Evolutionary conservation across 2,113 vertebrate species (phyloP).

Genomic region (Cyanoderma ruficeps): DNA sequence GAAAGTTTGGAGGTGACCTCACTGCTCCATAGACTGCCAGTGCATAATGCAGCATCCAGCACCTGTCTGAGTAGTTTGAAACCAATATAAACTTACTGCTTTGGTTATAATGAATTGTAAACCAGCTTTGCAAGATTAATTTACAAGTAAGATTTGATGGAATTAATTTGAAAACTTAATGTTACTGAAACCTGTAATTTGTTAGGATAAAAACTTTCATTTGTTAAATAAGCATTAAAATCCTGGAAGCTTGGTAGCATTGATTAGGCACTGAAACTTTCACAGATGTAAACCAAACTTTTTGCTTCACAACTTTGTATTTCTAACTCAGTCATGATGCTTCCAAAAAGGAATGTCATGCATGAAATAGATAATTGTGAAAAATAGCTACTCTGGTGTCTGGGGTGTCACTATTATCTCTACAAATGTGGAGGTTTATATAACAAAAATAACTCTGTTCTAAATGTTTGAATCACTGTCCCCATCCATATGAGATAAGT

Average conservation of each 20-base stretch:
- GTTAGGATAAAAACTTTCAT: neutral
- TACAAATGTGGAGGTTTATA: neutral
- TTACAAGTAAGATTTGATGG: conserved; percentile 3
- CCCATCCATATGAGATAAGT: too few species aligned
- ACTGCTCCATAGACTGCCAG: neutral
- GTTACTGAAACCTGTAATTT: conserved; percentile 1
- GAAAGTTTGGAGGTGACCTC: neutral
- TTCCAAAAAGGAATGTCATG: neutral
- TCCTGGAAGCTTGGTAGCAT: neutral
- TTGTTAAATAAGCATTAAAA: conserved; percentile 15
- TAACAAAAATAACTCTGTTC: neutral
- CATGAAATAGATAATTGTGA: neutral
- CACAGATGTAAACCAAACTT: neutral
- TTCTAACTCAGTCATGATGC: neutral
- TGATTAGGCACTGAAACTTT: neutral
- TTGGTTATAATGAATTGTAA: conserved; percentile 11
- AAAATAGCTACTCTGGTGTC: neutral
- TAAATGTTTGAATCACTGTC: neutral
- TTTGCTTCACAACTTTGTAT: neutral
- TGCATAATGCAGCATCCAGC: neutral
- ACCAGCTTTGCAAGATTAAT: conserved; percentile 8
- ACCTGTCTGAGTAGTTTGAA: neutral
- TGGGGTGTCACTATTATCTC: neutral
- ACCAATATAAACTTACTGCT: neutral
- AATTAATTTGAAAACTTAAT: conserved; percentile 20